phyloP scores from a whole-genome alignment of 2,113 vertebrate species.

The Ochotona curzoniae region DNA sequence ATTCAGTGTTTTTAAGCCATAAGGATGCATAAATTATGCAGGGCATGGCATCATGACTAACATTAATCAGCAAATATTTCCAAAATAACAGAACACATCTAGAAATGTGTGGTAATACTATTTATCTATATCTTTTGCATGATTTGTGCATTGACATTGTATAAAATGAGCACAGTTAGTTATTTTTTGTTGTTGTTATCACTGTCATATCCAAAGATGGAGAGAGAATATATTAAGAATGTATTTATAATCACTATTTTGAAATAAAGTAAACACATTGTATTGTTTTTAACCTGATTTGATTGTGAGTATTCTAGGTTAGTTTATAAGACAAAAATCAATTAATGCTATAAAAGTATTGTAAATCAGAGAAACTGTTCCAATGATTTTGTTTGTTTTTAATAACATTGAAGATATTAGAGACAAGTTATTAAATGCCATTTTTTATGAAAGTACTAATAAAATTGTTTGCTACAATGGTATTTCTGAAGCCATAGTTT shows the following conservation, averaged over 20 bases:
- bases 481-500: slow-evolving; percentile 80
- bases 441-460: slow-evolving; percentile 80
- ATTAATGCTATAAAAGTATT: slow-evolving; percentile 59
- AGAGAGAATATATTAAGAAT: slow-evolving; percentile 85
- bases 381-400: slow-evolving; percentile 79
- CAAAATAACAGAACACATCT: slow-evolving; percentile 79
- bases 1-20: slow-evolving; percentile 77
- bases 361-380: slow-evolving; percentile 75
- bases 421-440: slow-evolving; percentile 77
- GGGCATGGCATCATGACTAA: slow-evolving; percentile 81
- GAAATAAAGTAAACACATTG: slow-evolving; percentile 86
- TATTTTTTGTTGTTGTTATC: slow-evolving; percentile 40
- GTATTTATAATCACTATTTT: slow-evolving; percentile 89
- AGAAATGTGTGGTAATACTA: slow-evolving; percentile 77
- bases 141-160: slow-evolving; percentile 84
- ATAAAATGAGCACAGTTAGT: slow-evolving; percentile 85
- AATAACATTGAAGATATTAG: slow-evolving; percentile 74
- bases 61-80: slow-evolving; percentile 75
- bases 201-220: slow-evolving; percentile 86
- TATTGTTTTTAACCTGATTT: slow-evolving; percentile 85
- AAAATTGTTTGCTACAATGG: slow-evolving; percentile 80
- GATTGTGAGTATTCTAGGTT: slow-evolving; percentile 78
- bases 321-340: slow-evolving; percentile 74
- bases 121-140: slow-evolving; percentile 84
- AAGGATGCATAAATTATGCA: slow-evolving; percentile 75